phyloP scores from a whole-genome alignment of 2,888 invertebrate species.

The Sminthurinus aureus region DNA sequence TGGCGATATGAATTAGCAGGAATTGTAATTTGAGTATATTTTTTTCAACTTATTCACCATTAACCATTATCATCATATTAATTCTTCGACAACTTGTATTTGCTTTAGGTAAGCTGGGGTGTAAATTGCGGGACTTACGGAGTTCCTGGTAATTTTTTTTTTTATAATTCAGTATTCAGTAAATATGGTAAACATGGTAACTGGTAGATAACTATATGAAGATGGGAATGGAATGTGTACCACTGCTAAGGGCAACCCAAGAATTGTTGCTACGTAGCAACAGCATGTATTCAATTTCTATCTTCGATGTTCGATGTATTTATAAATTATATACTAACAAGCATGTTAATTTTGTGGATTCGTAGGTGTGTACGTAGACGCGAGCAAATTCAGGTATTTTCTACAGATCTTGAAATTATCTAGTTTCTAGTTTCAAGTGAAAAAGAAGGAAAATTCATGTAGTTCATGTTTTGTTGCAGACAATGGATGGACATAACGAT shows the following conservation, averaged over 20 bases:
- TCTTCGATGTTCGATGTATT: neutral
- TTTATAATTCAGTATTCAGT: neutral
- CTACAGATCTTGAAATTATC: neutral
- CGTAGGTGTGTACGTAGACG: conserved; percentile 49
- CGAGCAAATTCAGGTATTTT: conserved; percentile 45
- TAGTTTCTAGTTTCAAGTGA: too few species aligned
- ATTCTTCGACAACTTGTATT: too few species aligned
- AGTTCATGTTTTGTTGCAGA: neutral
- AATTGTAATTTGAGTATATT: conserved; percentile 52
- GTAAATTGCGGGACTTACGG: conserved; percentile 52
- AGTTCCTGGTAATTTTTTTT: conserved; percentile 47
- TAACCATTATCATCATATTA: too few species aligned
- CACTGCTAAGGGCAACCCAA: too few species aligned
- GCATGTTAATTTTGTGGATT: neutral
- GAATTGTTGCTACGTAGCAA: too few species aligned
- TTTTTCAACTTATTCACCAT: too few species aligned
- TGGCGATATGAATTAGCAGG: conserved; percentile 58
- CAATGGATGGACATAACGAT: conserved; percentile 56
- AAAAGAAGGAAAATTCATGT: neutral
- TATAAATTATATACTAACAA: conserved; percentile 4
- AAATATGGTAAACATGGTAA: too few species aligned
- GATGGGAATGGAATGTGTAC: too few species aligned
- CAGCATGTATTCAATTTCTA: too few species aligned
- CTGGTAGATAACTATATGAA: too few species aligned
- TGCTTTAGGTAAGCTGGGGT: too few species aligned